A percentile compares a stretch with the other conserved stretches of the same genome.
phyloP scores from a whole-genome alignment of 2,797 vertebrate species.

The Sebastes vulpes region DNA sequence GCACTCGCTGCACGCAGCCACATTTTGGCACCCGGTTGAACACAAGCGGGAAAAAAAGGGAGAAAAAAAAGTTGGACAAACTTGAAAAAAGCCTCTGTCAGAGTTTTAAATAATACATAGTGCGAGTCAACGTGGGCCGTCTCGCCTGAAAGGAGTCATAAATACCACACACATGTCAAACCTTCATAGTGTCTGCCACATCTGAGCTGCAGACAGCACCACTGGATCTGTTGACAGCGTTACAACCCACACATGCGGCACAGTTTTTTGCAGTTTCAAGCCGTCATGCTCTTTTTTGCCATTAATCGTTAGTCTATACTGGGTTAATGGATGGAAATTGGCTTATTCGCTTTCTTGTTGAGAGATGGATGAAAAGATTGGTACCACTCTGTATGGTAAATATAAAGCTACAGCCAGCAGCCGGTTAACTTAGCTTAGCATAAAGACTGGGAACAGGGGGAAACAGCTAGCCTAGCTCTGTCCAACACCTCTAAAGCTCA shows the following conservation, averaged over 20 bases:
- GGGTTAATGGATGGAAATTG: not conserved
- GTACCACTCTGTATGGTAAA: not conserved
- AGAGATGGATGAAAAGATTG: not conserved
- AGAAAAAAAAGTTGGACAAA: constrained; percentile 62
- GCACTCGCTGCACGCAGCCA: constrained; percentile 49
- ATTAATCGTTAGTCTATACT: constrained; percentile 10
- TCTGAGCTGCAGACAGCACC: constrained; percentile 64
- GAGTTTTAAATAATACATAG: constrained; percentile 78
- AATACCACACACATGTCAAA: constrained; percentile 82
- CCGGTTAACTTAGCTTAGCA: not conserved
- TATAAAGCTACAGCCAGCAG: not conserved
- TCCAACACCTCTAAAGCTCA: not conserved
- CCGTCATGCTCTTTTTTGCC: constrained; percentile 1
- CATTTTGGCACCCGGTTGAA: constrained; percentile 69
- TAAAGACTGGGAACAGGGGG: not conserved
- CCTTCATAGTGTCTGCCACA: constrained; percentile 55
- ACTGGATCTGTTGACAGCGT: constrained; percentile 63
- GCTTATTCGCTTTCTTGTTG: not conserved
- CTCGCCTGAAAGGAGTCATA: constrained; percentile 81
- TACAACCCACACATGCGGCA: constrained; percentile 39
- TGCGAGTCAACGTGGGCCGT: constrained; percentile 63
- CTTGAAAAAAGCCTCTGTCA: constrained; percentile 78
- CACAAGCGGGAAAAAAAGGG: constrained; percentile 37
- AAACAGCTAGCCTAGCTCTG: not conserved
- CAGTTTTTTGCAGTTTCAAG: constrained; percentile 18